These are phyloP conservation scores for Coenonympha arcania DNA, from an alignment of 2,888 invertebrate genomes.

Conservation along the genomic window DNA sequence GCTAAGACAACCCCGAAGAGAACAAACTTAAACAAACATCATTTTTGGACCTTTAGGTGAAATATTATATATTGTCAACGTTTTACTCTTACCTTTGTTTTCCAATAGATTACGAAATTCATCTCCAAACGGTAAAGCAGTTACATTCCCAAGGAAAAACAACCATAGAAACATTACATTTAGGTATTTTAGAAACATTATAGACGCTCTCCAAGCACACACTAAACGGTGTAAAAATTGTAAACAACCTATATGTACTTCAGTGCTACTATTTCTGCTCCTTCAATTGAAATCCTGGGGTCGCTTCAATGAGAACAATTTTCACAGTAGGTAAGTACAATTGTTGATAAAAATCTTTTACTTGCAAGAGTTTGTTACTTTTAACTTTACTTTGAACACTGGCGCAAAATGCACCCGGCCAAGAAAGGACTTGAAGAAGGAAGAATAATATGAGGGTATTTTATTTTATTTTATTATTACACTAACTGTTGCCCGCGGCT, in stretches of 20 bases:
- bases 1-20: no score
- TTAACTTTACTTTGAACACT: no score
- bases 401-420: no score
- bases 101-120: conserved; percentile 44
- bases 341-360: conserved; percentile 36
- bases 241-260: conserved; percentile 53
- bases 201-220: conserved; percentile 27
- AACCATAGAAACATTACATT: conserved; percentile 42
- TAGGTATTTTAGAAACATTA: conserved; percentile 28
- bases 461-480: no score
- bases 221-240: conserved; percentile 42
- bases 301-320: conserved; percentile 52
- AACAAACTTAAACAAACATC: no score
- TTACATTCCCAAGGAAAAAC: conserved; percentile 35
- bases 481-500: no score
- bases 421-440: no score
- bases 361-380: no score
- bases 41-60: no score
- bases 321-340: conserved; percentile 44
- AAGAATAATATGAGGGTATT: no score
- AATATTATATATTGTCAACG: no score
- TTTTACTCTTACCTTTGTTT: conserved; percentile 44
- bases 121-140: conserved; percentile 40
- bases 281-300: conserved; percentile 61
- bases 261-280: conserved; percentile 53